phyloP scores from a whole-genome alignment of 2,797 vertebrate species.

The Catostomus latipinnis region DNA sequence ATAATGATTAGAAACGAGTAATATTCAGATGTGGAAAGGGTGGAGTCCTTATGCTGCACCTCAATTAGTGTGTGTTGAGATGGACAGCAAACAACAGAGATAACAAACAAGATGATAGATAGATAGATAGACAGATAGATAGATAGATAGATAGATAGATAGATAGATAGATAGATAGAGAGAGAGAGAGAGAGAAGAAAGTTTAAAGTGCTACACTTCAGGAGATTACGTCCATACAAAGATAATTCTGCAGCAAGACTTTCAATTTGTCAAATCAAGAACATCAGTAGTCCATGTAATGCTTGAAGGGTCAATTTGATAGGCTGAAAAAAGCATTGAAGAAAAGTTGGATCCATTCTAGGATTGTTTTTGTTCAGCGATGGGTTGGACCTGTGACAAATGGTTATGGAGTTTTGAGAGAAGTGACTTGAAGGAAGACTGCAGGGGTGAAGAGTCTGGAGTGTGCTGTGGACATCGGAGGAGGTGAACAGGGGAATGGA shows the following conservation, averaged over 20 bases:
- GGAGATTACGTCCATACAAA: slow-evolving; percentile 60
- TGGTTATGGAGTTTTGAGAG: slow-evolving; percentile 9
- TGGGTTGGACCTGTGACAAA: not conserved
- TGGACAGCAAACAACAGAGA: slow-evolving; percentile 2
- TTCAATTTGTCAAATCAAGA: slow-evolving; percentile 39
- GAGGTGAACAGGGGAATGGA: not conserved
- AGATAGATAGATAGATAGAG: not conserved
- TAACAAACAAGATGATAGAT: not conserved
- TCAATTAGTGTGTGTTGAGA: not conserved
- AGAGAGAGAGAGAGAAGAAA: slow-evolving; percentile 40
- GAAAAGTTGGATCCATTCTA: slow-evolving; percentile 4
- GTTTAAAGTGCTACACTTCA: slow-evolving; percentile 64
- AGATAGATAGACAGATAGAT: slow-evolving; percentile 2
- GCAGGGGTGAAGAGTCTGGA: slow-evolving; percentile 42
- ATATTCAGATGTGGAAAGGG: slow-evolving; percentile 52
- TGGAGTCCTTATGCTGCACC: slow-evolving; percentile 8
- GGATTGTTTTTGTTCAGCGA: slow-evolving; percentile 7
- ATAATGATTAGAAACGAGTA: slow-evolving; percentile 7
- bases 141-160: not conserved
- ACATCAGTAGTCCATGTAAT: slow-evolving; percentile 21
- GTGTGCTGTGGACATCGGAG: slow-evolving; percentile 39
- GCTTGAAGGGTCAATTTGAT: slow-evolving; percentile 19
- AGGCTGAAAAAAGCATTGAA: slow-evolving; percentile 12
- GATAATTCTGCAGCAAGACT: slow-evolving; percentile 42
- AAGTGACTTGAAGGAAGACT: slow-evolving; percentile 43